Base-by-base conservation (phyloP, 2,113 vertebrate genomes). In the Eptesicus fuscus region DNA sequence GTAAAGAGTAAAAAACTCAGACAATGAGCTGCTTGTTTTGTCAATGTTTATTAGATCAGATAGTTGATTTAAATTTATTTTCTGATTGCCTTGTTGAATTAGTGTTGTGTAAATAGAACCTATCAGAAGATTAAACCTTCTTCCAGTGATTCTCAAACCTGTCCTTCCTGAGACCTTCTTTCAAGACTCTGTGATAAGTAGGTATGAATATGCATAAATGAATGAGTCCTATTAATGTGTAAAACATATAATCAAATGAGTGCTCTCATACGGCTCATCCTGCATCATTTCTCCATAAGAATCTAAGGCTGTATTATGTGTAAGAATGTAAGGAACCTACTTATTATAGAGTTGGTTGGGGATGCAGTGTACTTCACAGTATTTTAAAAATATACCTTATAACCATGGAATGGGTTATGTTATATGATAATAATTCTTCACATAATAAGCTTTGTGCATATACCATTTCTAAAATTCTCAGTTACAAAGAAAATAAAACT, bases 391-490 rank as follows among this genome's bases (percentile, higher is more conserved):
- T 9, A 56, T 69, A 17, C 30, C 42, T 84, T 86, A 23, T 40
- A 79, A 53, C 14, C n/a, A 59, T 67, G 9, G 37, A 82, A 30
- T 73, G n/a, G 13, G 23, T 86, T 89, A 84, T 9, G 2, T 79
- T 61, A 74, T 87, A 83, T 85, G 22, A 93, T 78, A 42, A 49
- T 91, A 59, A 40, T 78, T 91, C 65, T 90, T 88, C 67, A 79
- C 16, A 2, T 30, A 88, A 18, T 71, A 70, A 90, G 53, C 1
- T 90, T 89, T 83, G n/a, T 42, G 11, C 32, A 67, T 12, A 61
- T 59, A 51, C 1, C 30, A 25, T 59, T 87, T 87, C 0, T 23
- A 42, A 77, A 95, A 78, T 78, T 84, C 30, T 85, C 37, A 82
- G 14, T 74, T 65, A 67, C 22, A 71, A 86, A 56, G 37, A 56